A percentile compares a stretch with the other conserved stretches of the same genome.
phyloP scores from a whole-genome alignment of 2,888 invertebrate species.

The Bimastos eiseni region DNA sequence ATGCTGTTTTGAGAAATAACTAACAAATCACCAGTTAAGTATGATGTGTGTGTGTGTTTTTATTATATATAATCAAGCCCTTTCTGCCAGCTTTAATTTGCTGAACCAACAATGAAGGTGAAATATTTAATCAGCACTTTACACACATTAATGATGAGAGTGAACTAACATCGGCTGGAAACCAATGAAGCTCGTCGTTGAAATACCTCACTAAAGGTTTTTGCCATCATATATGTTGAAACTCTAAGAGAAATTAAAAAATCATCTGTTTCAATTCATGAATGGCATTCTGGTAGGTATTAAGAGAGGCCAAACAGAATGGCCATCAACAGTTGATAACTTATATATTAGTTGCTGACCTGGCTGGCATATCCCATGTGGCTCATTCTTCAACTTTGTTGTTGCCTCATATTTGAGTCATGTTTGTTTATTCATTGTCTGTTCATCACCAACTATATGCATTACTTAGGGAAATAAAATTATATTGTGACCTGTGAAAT shows the following conservation, averaged over 20 bases:
- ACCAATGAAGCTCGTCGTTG: too few relatives aligned
- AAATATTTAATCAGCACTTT: too few relatives aligned
- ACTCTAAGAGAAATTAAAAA: too few relatives aligned
- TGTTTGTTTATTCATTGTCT: neutral
- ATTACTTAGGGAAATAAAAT: neutral
- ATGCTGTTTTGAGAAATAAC: neutral
- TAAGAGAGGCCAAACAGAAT: too few relatives aligned
- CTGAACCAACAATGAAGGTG: too few relatives aligned
- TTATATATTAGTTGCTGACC: neutral
- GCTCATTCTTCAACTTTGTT: constrained; percentile 13
- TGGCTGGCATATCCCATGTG: neutral
- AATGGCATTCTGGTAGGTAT: neutral
- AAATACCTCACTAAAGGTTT: neutral
- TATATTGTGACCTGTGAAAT: neutral
- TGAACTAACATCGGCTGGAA: too few relatives aligned
- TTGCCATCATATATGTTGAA: too few relatives aligned
- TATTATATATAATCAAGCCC: too few relatives aligned
- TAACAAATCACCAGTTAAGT: neutral
- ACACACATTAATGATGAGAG: too few relatives aligned
- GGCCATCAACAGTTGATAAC: too few relatives aligned
- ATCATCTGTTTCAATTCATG: too few relatives aligned
- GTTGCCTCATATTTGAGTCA: neutral
- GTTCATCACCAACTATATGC: neutral
- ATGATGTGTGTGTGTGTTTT: neutral
- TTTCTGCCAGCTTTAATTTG: too few relatives aligned